A percentile compares a stretch with the other conserved stretches of the same genome.
Conservation (phyloP, 2,888 invertebrate species). For the Tiliacea citrago region DNA sequence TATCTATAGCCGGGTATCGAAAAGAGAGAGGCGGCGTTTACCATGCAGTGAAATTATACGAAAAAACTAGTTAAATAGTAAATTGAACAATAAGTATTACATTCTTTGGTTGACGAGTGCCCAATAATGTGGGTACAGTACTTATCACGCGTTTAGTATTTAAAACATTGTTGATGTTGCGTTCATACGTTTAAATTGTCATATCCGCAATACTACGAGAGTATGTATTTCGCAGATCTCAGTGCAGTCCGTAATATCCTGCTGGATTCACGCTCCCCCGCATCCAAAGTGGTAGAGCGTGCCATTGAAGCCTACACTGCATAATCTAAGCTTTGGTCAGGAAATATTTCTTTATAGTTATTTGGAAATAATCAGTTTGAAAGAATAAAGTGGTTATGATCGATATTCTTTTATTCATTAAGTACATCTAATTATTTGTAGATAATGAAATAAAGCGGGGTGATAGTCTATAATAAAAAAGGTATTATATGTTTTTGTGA, state of each 20-base stretch:
- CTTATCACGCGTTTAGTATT: background rate
- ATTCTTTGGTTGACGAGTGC: background rate
- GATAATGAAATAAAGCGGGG: background rate
- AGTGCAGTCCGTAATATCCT: constrained; percentile 67
- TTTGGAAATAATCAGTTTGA: background rate
- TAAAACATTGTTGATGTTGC: background rate
- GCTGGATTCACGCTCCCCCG: constrained; percentile 66
- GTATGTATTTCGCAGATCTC: constrained; percentile 62
- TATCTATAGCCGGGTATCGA: no score
- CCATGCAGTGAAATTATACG: no score
- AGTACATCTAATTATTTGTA: background rate
- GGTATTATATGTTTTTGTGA: constrained; percentile 28
- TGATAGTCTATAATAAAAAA: constrained; percentile 2
- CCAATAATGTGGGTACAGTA: no score
- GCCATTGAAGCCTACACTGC: constrained; percentile 58
- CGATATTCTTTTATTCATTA: background rate
- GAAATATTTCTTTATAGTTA: constrained; percentile 9
- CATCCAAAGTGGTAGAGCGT: constrained; percentile 63
- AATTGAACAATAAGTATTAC: background rate
- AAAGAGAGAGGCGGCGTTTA: background rate
- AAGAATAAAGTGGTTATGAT: background rate
- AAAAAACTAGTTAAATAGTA: background rate
- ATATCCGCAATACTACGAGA: constrained; percentile 55
- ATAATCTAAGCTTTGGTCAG: constrained; percentile 55
- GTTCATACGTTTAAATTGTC: constrained; percentile 28